These are phyloP conservation scores for Elephas maximus DNA, from an alignment of 2,113 vertebrate species.

Conservation along the genomic window DNA sequence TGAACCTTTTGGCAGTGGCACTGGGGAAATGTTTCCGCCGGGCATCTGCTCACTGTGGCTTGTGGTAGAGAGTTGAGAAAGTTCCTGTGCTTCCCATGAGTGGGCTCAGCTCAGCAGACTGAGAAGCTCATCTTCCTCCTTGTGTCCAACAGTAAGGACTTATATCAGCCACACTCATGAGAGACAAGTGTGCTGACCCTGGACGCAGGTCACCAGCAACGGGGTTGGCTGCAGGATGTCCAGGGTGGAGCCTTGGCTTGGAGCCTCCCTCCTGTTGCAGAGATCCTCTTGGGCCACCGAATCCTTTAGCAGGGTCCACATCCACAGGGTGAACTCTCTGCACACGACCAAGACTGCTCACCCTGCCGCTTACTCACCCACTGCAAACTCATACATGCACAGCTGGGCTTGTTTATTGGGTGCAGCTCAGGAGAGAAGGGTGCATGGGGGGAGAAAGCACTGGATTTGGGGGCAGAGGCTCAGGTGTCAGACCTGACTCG, in stretches of 20 bases:
- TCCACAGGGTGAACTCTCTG: rapidly evolving
- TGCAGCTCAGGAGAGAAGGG: not conserved
- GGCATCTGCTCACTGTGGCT: not conserved
- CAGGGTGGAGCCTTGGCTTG: not conserved
- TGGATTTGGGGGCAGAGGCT: not conserved
- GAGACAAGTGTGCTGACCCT: rapidly evolving
- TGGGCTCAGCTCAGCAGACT: not conserved
- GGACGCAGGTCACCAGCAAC: not conserved
- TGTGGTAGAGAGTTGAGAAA: rapidly evolving
- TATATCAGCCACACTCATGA: rapidly evolving
- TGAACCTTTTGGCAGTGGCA: not conserved
- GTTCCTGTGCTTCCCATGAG: not conserved
- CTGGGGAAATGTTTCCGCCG: not conserved
- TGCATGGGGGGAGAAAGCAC: rapidly evolving
- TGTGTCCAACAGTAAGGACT: not conserved
- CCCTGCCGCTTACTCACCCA: not conserved
- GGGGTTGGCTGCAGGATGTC: not conserved
- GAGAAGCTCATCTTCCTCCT: not conserved
- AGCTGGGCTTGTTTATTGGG: not conserved
- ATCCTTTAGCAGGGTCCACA: not conserved
- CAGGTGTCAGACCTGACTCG: not conserved
- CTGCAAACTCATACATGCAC: rapidly evolving
- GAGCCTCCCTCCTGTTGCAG: not conserved
- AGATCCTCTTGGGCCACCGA: not conserved
- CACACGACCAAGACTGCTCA: no score